Conservation (phyloP, 2,113 vertebrate species). For the Chamaea fasciata region DNA sequence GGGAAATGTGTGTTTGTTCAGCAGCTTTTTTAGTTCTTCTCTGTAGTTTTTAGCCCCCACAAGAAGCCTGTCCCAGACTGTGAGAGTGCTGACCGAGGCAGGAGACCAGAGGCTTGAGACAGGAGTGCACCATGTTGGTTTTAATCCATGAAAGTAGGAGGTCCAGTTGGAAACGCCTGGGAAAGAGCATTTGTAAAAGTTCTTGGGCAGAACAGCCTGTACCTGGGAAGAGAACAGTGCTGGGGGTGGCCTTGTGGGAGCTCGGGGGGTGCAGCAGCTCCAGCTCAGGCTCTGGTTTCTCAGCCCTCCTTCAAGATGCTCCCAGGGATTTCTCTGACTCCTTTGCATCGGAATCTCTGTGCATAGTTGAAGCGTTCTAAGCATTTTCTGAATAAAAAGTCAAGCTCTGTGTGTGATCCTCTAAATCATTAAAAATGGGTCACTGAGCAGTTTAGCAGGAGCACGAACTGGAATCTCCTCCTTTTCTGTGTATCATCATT, state of each 20-base stretch:
- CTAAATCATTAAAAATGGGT: not conserved
- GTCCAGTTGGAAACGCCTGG: conserved; percentile 9
- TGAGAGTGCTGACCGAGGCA: conserved; percentile 28
- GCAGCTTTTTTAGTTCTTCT: conserved; percentile 41
- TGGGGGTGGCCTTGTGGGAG: not conserved
- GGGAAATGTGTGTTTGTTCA: conserved; percentile 10
- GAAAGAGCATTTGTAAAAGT: not conserved
- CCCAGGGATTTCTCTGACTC: not conserved
- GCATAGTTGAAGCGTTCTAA: not conserved
- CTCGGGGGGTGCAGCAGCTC: not conserved
- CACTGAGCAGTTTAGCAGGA: not conserved
- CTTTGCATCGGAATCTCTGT: not conserved
- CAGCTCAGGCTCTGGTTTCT: not conserved
- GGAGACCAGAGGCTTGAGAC: conserved; percentile 21
- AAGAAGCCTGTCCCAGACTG: conserved; percentile 21
- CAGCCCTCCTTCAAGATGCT: not conserved
- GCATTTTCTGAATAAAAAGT: not conserved
- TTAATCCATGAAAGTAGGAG: not conserved
- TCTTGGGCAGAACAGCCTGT: not conserved
- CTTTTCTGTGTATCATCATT: not conserved
- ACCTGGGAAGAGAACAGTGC: not conserved
- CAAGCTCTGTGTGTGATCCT: not conserved
- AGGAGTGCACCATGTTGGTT: not conserved
- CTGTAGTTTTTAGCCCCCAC: not conserved
- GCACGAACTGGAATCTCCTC: not conserved